A percentile compares a stretch with the other conserved stretches of the same genome.
Evolutionary conservation across 2,888 invertebrate genomes (phyloP).

Genomic region (Ochropacha duplaris): DNA sequence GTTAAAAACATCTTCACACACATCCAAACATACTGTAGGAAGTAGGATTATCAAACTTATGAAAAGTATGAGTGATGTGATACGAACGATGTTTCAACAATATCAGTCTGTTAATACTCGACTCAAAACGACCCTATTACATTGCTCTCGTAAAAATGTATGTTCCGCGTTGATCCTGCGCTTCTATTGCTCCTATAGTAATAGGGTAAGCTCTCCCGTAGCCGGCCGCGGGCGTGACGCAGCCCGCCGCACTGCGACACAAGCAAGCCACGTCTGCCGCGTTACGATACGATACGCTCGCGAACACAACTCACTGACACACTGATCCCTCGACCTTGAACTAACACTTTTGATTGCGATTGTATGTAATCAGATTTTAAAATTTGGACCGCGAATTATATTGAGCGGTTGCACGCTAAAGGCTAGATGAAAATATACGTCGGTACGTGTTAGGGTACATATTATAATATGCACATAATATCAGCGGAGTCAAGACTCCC

Average conservation of each 20-base stretch:
- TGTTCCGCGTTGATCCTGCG: slow-evolving; percentile 5
- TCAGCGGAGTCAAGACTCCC: not conserved
- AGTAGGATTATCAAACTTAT: too few relatives aligned
- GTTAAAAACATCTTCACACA: too few relatives aligned
- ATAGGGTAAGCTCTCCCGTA: slow-evolving; percentile 6
- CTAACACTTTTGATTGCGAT: slow-evolving; percentile 21
- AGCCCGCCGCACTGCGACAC: slow-evolving; percentile 71
- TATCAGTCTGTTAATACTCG: not conserved
- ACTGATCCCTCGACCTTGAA: slow-evolving; percentile 32
- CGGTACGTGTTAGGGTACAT: not conserved
- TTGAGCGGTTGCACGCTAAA: not conserved
- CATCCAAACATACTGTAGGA: too few relatives aligned
- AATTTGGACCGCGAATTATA: not conserved
- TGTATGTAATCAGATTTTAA: slow-evolving; percentile 3
- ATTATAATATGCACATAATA: not conserved
- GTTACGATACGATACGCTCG: slow-evolving; percentile 22
- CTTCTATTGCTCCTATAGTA: not conserved
- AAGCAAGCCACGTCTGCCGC: slow-evolving; percentile 28
- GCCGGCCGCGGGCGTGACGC: slow-evolving; percentile 51
- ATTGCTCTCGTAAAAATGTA: not conserved
- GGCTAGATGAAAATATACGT: not conserved
- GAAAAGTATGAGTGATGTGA: too few relatives aligned
- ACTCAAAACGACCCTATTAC: not conserved
- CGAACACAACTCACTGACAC: slow-evolving; percentile 21
- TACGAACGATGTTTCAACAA: not conserved